Conservation (phyloP, 2,797 vertebrate genomes). For the Eurystomus glaucurus region DNA sequence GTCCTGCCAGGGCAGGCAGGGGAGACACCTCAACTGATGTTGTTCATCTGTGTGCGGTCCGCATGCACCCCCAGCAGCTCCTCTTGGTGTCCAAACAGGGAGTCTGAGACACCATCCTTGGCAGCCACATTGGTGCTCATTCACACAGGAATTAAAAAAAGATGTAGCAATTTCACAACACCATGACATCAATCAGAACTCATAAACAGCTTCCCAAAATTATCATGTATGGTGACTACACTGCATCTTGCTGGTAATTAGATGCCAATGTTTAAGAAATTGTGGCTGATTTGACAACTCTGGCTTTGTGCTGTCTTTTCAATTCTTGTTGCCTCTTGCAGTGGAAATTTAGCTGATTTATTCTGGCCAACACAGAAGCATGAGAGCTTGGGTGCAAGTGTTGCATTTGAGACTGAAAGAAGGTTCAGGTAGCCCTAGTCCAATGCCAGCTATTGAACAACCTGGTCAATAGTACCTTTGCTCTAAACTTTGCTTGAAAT, state of each 20-base stretch:
- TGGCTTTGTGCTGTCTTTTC: background rate
- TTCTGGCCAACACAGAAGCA: background rate
- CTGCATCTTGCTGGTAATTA: background rate
- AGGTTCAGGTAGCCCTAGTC: background rate
- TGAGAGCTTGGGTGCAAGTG: background rate
- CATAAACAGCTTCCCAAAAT: background rate
- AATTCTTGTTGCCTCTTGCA: background rate
- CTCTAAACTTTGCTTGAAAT: background rate
- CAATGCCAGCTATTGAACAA: background rate
- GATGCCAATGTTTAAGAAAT: background rate
- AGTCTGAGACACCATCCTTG: rapidly evolving
- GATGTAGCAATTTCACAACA: background rate
- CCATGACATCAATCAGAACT: background rate
- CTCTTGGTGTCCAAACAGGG: background rate
- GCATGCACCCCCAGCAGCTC: background rate
- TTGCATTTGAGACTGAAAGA: background rate
- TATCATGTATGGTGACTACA: background rate
- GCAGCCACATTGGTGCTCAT: background rate
- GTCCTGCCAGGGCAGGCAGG: background rate
- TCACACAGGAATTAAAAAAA: background rate
- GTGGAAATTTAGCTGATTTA: background rate
- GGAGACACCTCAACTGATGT: background rate
- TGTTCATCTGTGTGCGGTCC: rapidly evolving
- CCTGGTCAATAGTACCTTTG: background rate
- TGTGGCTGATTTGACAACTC: background rate